A percentile compares a stretch with the other conserved stretches of the same genome.
Conservation (phyloP, 2,888 invertebrate species). For the Cantharis flavilabris region DNA sequence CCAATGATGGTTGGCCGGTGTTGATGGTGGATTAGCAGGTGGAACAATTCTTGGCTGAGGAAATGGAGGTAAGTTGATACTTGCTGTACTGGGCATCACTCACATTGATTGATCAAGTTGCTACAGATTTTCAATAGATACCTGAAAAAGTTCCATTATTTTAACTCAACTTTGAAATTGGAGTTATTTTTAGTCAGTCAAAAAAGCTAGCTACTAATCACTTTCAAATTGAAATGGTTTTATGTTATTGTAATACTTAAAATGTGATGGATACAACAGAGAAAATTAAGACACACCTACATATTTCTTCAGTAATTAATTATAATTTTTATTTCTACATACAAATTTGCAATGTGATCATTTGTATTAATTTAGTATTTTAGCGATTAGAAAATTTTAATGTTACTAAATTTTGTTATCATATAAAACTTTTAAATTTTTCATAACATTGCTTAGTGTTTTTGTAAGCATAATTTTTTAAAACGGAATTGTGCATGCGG, state of each 20-base stretch:
- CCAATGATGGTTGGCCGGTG: background rate
- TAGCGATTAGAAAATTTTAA: background rate
- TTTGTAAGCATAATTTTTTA: background rate
- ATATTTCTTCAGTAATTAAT: background rate
- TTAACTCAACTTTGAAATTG: background rate
- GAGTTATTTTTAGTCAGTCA: background rate
- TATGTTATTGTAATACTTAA: background rate
- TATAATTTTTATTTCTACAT: background rate
- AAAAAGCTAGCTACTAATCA: background rate
- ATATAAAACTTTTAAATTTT: background rate
- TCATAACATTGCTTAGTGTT: background rate
- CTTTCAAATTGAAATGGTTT: background rate
- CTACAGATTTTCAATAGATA: background rate
- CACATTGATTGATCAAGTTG: background rate
- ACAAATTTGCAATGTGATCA: background rate
- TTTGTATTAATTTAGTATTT: background rate
- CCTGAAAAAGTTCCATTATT: background rate
- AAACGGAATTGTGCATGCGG: background rate
- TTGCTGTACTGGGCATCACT: background rate
- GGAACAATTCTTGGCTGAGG: background rate
- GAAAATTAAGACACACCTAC: background rate
- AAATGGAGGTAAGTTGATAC: slow-evolving; percentile 3
- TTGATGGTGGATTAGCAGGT: background rate
- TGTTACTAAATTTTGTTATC: background rate
- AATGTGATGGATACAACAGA: background rate